Percentiles rank a stretch among this genome's conserved stretches.
These are phyloP conservation scores for Anneissia japonica DNA, from an alignment of 35 echinoderm and acorn worm species.

Conservation along the genomic window DNA sequence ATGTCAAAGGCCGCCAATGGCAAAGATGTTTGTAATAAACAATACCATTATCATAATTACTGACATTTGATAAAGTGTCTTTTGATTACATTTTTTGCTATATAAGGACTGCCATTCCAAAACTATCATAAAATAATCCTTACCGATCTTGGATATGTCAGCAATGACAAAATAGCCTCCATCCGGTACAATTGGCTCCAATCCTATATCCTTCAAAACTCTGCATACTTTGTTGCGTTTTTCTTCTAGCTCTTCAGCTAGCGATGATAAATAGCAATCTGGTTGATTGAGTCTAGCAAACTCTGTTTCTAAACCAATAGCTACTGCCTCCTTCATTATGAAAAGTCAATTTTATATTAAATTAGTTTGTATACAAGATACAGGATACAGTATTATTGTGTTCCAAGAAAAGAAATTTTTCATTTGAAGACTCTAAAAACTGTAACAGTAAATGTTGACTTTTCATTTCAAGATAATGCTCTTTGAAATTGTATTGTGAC, in stretches of 20 bases:
- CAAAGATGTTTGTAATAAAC: too few species aligned
- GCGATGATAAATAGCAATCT: constrained; percentile 70
- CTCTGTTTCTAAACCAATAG: constrained; percentile 68
- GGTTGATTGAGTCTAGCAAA: constrained; percentile 50
- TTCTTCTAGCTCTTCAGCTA: constrained; percentile 36
- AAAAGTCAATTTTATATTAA: neutral
- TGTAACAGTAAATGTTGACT: neutral
- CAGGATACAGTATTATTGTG: neutral
- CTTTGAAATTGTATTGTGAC: neutral
- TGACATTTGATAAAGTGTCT: too few species aligned
- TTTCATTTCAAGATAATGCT: neutral
- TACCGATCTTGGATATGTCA: constrained; percentile 58
- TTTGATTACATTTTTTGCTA: too few species aligned
- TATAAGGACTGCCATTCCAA: too few species aligned
- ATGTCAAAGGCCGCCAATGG: too few species aligned
- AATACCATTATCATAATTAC: too few species aligned
- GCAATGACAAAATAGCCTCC: constrained; percentile 95
- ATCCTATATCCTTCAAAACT: constrained; percentile 42
- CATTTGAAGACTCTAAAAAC: neutral
- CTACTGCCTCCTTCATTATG: constrained; percentile 60
- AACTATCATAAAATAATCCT: neutral
- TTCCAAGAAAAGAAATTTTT: neutral
- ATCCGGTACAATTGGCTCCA: constrained; percentile 86
- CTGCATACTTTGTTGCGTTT: constrained; percentile 74
- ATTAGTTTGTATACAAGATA: neutral